Conservation (phyloP, 2,113 vertebrate species). For the Scortum barcoo region DNA sequence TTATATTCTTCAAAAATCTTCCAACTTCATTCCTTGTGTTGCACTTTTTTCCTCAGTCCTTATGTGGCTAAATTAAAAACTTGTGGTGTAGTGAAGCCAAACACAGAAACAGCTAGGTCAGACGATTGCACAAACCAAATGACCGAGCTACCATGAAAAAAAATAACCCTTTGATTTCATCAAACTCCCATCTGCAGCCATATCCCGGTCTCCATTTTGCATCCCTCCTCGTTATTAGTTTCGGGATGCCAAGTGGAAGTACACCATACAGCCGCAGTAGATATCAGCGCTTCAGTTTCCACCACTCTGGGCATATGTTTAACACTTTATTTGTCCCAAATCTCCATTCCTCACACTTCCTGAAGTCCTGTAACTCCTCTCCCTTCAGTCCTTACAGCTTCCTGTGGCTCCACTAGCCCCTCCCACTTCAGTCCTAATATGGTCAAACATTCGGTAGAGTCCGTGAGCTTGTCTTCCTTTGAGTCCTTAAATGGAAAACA, state of each 20-base stretch:
- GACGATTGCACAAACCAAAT: not conserved
- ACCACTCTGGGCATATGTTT: not conserved
- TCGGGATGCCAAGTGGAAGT: conserved; percentile 10
- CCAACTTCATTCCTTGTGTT: conserved; percentile 16
- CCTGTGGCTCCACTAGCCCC: conserved; percentile 37
- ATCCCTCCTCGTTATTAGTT: conserved; percentile 11
- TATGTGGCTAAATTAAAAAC: conserved; percentile 14
- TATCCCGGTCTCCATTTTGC: not conserved
- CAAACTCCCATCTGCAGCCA: conserved; percentile 20
- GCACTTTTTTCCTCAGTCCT: conserved; percentile 9
- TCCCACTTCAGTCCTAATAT: conserved; percentile 34
- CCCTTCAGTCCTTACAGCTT: conserved; percentile 41
- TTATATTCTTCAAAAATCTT: conserved; percentile 24
- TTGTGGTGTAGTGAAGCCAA: conserved; percentile 19
- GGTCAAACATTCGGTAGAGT: conserved; percentile 53
- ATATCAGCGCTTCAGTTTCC: conserved; percentile 14
- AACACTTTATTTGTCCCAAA: conserved; percentile 26
- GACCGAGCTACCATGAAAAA: conserved; percentile 39
- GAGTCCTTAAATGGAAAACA: conserved; percentile 45
- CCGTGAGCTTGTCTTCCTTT: conserved; percentile 25
- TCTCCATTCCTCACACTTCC: not conserved
- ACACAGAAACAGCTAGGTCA: conserved; percentile 19
- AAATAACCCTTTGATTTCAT: conserved; percentile 60
- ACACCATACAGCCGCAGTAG: not conserved
- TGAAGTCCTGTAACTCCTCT: conserved; percentile 14